Evolutionary conservation across 2,888 invertebrate species (phyloP).

Genomic region (Yponomeuta sedellus): DNA sequence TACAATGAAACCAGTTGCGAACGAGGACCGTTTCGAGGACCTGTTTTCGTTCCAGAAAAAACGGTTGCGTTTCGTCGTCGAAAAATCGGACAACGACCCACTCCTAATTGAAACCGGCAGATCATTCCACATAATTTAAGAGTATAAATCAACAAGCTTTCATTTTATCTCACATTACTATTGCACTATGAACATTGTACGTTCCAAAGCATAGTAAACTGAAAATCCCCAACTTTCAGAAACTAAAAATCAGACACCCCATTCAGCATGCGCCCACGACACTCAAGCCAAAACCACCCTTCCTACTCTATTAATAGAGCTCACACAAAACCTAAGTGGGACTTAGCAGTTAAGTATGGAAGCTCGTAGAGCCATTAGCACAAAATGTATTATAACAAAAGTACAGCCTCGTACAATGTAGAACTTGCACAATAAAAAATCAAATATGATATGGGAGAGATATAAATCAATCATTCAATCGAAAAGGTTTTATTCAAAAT

Average conservation of each 20-base stretch:
- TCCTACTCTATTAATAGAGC: background rate
- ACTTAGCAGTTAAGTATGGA: background rate
- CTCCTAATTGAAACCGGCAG: no score
- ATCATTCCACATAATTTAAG: no score
- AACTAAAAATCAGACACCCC: background rate
- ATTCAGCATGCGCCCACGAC: conserved; percentile 1
- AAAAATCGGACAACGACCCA: no score
- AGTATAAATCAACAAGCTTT: no score
- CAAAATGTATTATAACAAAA: background rate
- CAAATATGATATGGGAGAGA: no score
- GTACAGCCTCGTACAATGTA: background rate
- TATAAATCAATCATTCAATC: no score
- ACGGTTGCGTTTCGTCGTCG: no score
- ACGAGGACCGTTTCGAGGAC: no score
- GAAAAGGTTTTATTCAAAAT: no score
- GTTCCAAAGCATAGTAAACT: background rate
- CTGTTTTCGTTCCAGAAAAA: no score
- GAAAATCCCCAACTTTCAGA: background rate
- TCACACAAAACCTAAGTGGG: background rate
- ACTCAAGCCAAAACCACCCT: background rate
- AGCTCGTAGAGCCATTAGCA: conserved; percentile 7
- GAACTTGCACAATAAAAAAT: no score
- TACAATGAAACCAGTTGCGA: no score
- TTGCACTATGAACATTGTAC: background rate
- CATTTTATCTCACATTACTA: background rate